Conservation (phyloP, 2,797 vertebrate genomes). For the Apodemus agrarius region DNA sequence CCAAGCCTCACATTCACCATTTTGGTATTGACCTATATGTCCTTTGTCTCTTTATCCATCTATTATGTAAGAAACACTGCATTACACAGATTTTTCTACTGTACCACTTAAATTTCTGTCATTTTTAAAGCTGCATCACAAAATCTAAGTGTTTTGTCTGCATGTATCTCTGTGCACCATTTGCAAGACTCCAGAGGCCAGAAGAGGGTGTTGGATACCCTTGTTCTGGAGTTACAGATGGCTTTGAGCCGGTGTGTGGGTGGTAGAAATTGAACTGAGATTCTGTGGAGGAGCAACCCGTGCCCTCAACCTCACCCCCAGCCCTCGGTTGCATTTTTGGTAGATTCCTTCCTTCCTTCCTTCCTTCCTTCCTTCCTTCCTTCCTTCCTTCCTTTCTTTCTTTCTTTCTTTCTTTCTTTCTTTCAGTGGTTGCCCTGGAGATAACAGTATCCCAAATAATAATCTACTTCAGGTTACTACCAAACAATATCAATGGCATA, state of each 20-base stretch:
- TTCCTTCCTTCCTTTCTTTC: no score
- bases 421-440: not conserved
- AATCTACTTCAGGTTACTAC: not conserved
- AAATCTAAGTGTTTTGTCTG: not conserved
- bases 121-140: not conserved
- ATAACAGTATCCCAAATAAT: not conserved
- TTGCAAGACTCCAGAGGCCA: not conserved
- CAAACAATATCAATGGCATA: not conserved
- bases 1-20: not conserved
- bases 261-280: not conserved
- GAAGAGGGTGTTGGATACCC: not conserved
- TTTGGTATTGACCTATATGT: not conserved
- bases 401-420: not conserved
- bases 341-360: not conserved
- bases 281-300: not conserved
- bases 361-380: not conserved
- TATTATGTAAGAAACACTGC: not conserved
- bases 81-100: not conserved
- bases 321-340: not conserved
- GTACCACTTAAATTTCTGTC: not conserved
- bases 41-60: not conserved
- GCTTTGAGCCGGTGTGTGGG: not conserved
- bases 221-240: not conserved
- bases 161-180: not conserved
- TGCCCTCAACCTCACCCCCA: not conserved